These are phyloP conservation scores for Meandrina meandrites DNA, from an alignment of 92 coral and sea anemone genomes.

Conservation along the genomic window DNA sequence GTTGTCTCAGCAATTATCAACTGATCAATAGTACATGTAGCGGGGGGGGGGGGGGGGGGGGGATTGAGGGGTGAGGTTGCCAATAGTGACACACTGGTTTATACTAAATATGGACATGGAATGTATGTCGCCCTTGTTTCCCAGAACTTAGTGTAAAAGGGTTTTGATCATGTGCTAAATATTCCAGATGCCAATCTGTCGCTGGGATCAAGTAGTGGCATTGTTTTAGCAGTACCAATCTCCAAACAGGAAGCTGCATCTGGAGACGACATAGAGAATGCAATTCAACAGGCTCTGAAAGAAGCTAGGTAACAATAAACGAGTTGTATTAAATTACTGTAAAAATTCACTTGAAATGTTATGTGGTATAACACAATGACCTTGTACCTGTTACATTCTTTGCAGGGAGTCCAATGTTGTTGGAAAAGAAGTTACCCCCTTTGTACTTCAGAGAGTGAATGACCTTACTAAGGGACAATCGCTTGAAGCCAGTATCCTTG, in stretches of 20 bases:
- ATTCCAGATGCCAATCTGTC: constrained; percentile 78
- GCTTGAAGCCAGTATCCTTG: constrained; percentile 94
- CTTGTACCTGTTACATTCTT: not conserved
- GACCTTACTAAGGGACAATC: constrained; percentile 91
- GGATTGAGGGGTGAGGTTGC: no score
- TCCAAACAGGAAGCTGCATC: constrained; percentile 72
- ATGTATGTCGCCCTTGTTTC: not conserved
- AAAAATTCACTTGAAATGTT: not conserved
- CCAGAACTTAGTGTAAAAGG: not conserved
- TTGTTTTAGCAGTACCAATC: constrained; percentile 92
- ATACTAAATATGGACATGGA: not conserved
- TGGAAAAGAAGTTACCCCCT: constrained; percentile 93
- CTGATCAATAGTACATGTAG: no score
- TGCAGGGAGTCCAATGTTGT: constrained; percentile 67
- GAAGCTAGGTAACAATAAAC: constrained; percentile 74
- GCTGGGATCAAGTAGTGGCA: constrained; percentile 86
- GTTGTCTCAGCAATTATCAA: no score
- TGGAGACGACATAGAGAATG: constrained; percentile 78
- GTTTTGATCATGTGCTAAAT: not conserved
- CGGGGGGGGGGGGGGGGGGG: no score
- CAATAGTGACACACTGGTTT: no score
- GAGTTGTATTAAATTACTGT: no score
- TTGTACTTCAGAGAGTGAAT: constrained; percentile 82
- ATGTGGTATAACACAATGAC: not conserved
- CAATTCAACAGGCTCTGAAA: constrained; percentile 77